These are phyloP conservation scores for Paguma larvata DNA, from an alignment of 2,797 vertebrate species.

Conservation along the genomic window DNA sequence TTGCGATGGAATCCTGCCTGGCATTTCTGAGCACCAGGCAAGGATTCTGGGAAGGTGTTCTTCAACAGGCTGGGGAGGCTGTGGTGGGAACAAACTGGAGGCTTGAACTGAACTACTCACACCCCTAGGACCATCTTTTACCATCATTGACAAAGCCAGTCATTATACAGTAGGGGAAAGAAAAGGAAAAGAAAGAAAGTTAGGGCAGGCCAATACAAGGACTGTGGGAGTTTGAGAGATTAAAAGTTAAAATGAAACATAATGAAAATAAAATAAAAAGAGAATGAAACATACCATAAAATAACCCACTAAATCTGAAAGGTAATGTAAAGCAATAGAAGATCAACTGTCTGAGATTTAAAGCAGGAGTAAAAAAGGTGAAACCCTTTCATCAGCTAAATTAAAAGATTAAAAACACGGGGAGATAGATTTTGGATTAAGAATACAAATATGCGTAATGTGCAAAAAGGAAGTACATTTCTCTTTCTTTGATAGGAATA, in stretches of 20 bases:
- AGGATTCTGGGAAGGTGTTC: neutral
- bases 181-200: neutral
- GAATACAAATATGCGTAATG: neutral
- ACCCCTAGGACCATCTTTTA: neutral
- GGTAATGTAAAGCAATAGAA: neutral
- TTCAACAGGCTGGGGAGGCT: neutral
- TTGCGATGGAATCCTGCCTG: neutral
- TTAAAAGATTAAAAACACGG: neutral
- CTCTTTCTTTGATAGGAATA: neutral
- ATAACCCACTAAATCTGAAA: neutral
- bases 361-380: neutral
- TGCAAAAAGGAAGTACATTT: neutral
- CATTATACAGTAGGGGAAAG: neutral
- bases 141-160: neutral
- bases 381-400: neutral
- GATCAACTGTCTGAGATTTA: neutral
- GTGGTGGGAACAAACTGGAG: neutral
- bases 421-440: neutral
- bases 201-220: neutral
- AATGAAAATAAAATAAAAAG: neutral
- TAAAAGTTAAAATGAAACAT: neutral
- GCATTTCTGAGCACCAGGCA: fast-evolving
- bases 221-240: neutral
- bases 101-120: neutral
- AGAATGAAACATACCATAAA: neutral